Conservation (phyloP, 2,888 invertebrate species). For the Lasioglossum zephyrum region DNA sequence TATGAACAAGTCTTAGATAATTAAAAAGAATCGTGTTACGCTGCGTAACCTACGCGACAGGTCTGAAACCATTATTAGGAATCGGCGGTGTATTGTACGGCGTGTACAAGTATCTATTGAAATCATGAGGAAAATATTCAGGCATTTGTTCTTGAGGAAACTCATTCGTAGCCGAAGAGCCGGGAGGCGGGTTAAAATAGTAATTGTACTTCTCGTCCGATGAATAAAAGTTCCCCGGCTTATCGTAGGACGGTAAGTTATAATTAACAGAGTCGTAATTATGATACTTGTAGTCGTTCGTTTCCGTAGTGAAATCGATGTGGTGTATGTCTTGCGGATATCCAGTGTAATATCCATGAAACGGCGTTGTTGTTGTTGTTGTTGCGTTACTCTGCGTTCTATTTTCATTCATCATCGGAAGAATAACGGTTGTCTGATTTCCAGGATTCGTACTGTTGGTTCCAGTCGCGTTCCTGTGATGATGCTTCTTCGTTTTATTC, state of each 20-base stretch:
- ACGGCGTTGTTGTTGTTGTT: constrained; percentile 31
- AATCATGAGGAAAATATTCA: constrained; percentile 52
- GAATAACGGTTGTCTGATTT: background rate
- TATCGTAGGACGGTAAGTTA: constrained; percentile 54
- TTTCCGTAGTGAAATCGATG: constrained; percentile 71
- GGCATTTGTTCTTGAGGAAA: constrained; percentile 48
- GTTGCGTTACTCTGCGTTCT: background rate
- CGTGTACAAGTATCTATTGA: constrained; percentile 39
- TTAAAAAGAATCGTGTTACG: background rate
- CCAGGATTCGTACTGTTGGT: background rate
- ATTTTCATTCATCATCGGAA: constrained; percentile 11
- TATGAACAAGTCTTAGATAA: background rate
- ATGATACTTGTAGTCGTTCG: constrained; percentile 34
- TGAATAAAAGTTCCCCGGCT: constrained; percentile 59
- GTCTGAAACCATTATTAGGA: constrained; percentile 54
- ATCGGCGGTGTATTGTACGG: constrained; percentile 46
- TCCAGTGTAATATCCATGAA: constrained; percentile 78
- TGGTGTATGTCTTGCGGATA: constrained; percentile 75
- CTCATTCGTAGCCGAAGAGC: constrained; percentile 36
- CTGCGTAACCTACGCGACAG: constrained; percentile 36
- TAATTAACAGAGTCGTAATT: constrained; percentile 52
- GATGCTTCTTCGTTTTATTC: background rate
- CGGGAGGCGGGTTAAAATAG: constrained; percentile 39
- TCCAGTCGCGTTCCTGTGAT: background rate
- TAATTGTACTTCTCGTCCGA: constrained; percentile 50